Evolutionary conservation across 2,888 invertebrate genomes (phyloP).

Genomic region (Lacanobia oleracea): DNA sequence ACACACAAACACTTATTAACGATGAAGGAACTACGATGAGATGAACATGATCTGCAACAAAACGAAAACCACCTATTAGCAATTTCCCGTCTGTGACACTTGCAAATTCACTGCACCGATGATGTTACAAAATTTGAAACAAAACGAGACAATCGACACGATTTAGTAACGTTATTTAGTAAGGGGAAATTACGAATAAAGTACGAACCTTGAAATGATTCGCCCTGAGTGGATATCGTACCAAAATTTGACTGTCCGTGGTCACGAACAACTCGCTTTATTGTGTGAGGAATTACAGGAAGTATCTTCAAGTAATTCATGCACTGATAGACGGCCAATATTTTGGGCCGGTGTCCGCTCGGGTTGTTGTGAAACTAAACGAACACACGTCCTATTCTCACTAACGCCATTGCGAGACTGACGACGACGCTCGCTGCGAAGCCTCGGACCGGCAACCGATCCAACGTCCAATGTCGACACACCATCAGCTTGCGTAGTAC

Average conservation of each 20-base stretch:
- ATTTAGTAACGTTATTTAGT: slow-evolving; percentile 84
- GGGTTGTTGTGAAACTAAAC: slow-evolving; percentile 87
- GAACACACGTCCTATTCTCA: slow-evolving; percentile 86
- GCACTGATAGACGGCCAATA: slow-evolving; percentile 89
- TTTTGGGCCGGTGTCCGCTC: slow-evolving; percentile 91
- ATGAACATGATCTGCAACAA: slow-evolving; percentile 90
- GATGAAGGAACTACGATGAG: slow-evolving; percentile 89
- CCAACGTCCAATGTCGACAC: slow-evolving; percentile 91
- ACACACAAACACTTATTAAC: slow-evolving; percentile 85
- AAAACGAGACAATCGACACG: slow-evolving; percentile 72
- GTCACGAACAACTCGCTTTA: slow-evolving; percentile 81
- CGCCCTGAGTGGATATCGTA: slow-evolving; percentile 91
- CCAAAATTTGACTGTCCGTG: slow-evolving; percentile 90
- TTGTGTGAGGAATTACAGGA: slow-evolving; percentile 86
- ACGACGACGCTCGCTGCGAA: slow-evolving; percentile 79
- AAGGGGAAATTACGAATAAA: slow-evolving; percentile 89
- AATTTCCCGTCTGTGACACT: slow-evolving; percentile 68
- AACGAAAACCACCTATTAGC: slow-evolving; percentile 77
- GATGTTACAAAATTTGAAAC: slow-evolving; percentile 84
- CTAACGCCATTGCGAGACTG: slow-evolving; percentile 91
- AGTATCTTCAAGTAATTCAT: slow-evolving; percentile 86
- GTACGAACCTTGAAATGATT: slow-evolving; percentile 90
- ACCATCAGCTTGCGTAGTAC: slow-evolving; percentile 90
- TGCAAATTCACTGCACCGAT: slow-evolving; percentile 74
- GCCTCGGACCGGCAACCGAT: slow-evolving; percentile 87